Evolutionary conservation across 1,140 invertebrate genomes (phyloP), one percentile per base, ranked within the genome.

Genomic region (Agrypnia vestita): DNA sequence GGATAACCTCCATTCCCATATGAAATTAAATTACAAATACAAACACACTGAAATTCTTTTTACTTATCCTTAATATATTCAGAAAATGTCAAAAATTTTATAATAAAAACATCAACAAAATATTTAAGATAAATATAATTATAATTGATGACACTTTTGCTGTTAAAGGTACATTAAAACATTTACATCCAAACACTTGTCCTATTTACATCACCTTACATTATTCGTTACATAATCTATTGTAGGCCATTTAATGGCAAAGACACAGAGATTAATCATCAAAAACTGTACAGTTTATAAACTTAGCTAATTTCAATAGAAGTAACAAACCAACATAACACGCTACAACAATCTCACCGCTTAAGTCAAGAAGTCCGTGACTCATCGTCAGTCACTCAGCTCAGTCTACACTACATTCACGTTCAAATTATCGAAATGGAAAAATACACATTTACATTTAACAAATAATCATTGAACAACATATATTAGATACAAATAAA

Each of bases 221-320:
- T 44, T 80, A 80, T 62, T 78, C 21, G 64, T 82, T 69, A 81
- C 78, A 69, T 80, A 78, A 77, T 77, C 35, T 80, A 75, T 76
- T 76, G 80, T 83, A 83, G 82, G 79, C 82, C 82, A 83, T 83
- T 80, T 47, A 61, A 83, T 83, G 82, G 82, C 82, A 83, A 83
- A 83, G 82, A 83, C 82, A 83, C 82, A 83, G 76, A 83, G 82
- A 83, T 81, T 81, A 80, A 80, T 79, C 76, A 55, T 78, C 78
- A 67, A 82, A 82, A 80, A 83, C 82, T 83, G 82, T 83, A 83
- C 82, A 83, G 46, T 61, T 82, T 71, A 75, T 73, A 43, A 77
- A 69, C 47, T 78, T 74, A 56, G 53, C 78, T 69, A 80, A 51
- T 79, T 59, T 62, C 35, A 53, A 71, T 79, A 82, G 69, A 80